Percentiles rank a stretch among this genome's conserved stretches.
Evolutionary conservation across 2,113 vertebrate species (phyloP).

Genomic region (Chelonoidis abingdonii): DNA sequence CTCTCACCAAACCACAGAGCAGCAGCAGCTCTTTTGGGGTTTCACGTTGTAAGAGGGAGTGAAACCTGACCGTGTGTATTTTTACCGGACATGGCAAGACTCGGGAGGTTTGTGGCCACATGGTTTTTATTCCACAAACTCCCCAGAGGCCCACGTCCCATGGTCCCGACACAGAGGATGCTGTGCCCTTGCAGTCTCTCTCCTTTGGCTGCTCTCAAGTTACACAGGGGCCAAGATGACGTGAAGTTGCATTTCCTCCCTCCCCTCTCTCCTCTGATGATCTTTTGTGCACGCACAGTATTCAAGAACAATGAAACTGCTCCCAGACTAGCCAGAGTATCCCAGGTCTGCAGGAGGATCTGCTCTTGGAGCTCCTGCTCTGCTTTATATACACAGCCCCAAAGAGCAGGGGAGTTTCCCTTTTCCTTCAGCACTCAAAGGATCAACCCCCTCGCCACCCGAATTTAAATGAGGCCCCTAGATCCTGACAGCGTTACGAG

Average conservation of each 20-base stretch:
- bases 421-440: not conserved
- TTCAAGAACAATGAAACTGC: not conserved
- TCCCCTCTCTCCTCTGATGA: not conserved
- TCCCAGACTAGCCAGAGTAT: not conserved
- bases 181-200: not conserved
- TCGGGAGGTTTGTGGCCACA: not conserved
- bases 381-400: not conserved
- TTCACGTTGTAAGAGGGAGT: not conserved
- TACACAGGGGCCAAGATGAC: not conserved
- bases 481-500: not conserved
- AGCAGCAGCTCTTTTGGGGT: not conserved
- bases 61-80: not conserved
- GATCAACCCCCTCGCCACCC: not conserved
- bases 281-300: not conserved
- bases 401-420: not conserved
- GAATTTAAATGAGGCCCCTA: not conserved
- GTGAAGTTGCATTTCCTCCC: not conserved
- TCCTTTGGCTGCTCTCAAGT: not conserved
- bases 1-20: not conserved
- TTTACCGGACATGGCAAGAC: too few species aligned
- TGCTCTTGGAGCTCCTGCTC: not conserved
- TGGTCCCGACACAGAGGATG: not conserved
- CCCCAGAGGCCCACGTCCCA: not conserved
- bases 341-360: not conserved
- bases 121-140: not conserved